These are phyloP conservation scores for Leucophenga varia DNA, from an alignment of 1,140 invertebrate genomes.

Conservation along the genomic window DNA sequence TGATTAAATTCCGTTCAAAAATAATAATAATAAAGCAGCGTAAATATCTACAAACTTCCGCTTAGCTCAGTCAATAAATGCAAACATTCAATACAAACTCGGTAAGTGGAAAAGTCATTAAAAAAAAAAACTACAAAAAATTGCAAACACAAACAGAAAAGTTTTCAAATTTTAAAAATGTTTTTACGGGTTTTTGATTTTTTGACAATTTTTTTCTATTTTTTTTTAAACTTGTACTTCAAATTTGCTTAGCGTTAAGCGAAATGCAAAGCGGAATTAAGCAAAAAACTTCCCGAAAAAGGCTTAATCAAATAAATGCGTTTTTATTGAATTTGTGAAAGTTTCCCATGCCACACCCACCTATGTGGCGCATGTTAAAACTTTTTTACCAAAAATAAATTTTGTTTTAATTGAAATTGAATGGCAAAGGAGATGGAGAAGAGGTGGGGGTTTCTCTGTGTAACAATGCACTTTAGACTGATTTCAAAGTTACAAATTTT, in stretches of 20 bases:
- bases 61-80: no score
- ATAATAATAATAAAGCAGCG: no score
- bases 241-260: no score
- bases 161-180: conserved; percentile 20
- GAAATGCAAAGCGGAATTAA: no score
- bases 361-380: no score
- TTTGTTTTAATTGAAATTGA: conserved; percentile 3
- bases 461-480: conserved; percentile 4
- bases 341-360: no score
- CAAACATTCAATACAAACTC: no score
- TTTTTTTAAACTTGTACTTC: no score
- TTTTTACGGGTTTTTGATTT: neutral
- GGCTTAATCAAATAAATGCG: conserved; percentile 34
- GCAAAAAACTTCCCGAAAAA: neutral
- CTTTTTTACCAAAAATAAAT: neutral
- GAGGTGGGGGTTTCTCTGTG: neutral
- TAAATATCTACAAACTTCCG: no score
- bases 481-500: conserved; percentile 26
- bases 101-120: conserved; percentile 20
- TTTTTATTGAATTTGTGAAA: conserved; percentile 30
- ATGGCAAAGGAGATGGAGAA: no score
- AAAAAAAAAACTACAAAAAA: conserved; percentile 17
- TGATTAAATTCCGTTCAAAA: no score
- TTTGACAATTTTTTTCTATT: no score
- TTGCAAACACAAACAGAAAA: conserved; percentile 10